These are phyloP conservation scores for Sternarchorhynchus goeldii DNA, from an alignment of 2,797 vertebrate species.

Conservation along the genomic window DNA sequence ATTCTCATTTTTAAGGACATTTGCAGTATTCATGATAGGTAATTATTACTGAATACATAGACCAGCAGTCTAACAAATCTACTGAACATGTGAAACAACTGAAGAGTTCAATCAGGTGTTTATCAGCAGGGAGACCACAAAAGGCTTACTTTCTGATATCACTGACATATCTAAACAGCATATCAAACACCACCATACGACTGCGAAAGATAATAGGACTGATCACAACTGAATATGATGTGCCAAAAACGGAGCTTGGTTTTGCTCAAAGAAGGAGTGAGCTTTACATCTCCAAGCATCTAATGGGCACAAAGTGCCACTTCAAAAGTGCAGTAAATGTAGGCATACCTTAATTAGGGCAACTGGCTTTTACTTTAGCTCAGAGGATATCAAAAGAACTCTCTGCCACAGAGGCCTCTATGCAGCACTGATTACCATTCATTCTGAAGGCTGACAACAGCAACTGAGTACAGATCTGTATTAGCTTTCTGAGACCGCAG, in stretches of 20 bases:
- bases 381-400: constrained; percentile 46
- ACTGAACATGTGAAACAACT: background rate
- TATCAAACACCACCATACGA: constrained; percentile 7
- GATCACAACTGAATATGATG: constrained; percentile 3
- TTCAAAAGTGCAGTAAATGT: constrained; percentile 43
- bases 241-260: constrained; percentile 20
- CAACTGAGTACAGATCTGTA: background rate
- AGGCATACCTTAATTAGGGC: constrained; percentile 46
- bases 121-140: too few relatives aligned
- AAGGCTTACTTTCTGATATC: background rate
- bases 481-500: background rate
- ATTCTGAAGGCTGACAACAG: background rate
- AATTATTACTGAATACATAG: constrained; percentile 32
- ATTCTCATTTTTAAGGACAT: constrained; percentile 36
- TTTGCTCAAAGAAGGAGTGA: constrained; percentile 27
- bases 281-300: constrained; percentile 34
- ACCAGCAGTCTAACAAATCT: background rate
- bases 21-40: constrained; percentile 38
- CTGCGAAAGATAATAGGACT: constrained; percentile 1
- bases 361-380: constrained; percentile 44
- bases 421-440: background rate
- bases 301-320: constrained; percentile 29
- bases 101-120: too few relatives aligned
- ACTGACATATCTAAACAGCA: background rate
- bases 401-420: background rate